A percentile compares a stretch with the other conserved stretches of the same genome.
Conservation (phyloP, 2,888 invertebrate species). For the Agrotis segetum region DNA sequence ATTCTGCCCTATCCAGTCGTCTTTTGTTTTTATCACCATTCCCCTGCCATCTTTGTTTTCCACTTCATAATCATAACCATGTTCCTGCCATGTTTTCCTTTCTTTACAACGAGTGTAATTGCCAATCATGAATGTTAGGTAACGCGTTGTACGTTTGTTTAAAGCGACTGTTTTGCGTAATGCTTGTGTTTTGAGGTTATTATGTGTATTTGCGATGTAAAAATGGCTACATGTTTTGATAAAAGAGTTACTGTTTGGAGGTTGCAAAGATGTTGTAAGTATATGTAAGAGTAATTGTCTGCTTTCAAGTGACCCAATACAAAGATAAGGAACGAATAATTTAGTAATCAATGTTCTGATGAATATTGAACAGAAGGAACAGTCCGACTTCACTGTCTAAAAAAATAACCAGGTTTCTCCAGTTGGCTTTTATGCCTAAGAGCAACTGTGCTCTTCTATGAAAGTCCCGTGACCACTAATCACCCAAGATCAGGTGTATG, state of each 20-base stretch:
- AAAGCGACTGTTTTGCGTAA: conserved; percentile 27
- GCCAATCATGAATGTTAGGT: conserved; percentile 53
- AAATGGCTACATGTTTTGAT: conserved; percentile 8
- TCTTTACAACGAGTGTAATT: conserved; percentile 49
- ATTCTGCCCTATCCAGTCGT: conserved; percentile 10
- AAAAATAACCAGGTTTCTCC: too few relatives aligned
- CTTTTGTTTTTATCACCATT: conserved; percentile 37
- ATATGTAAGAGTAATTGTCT: neutral
- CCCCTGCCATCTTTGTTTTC: conserved; percentile 28
- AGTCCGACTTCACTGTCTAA: too few relatives aligned
- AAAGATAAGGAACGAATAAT: too few relatives aligned
- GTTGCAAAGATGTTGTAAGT: neutral
- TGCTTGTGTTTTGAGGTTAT: conserved; percentile 23
- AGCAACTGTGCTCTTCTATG: too few relatives aligned
- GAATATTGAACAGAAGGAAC: too few relatives aligned
- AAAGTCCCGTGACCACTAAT: too few relatives aligned
- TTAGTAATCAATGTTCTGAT: too few relatives aligned
- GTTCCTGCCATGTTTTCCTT: conserved; percentile 51
- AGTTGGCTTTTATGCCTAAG: too few relatives aligned
- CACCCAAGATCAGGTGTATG: too few relatives aligned
- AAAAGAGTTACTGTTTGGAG: conserved; percentile 5
- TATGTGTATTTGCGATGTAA: conserved; percentile 13
- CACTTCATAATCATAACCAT: conserved; percentile 50
- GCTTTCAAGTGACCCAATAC: too few relatives aligned
- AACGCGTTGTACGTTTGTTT: conserved; percentile 38